Percentiles rank a stretch among this genome's conserved stretches.
Conservation (phyloP, 2,113 vertebrate genomes). For the Zosterops japonicus region DNA sequence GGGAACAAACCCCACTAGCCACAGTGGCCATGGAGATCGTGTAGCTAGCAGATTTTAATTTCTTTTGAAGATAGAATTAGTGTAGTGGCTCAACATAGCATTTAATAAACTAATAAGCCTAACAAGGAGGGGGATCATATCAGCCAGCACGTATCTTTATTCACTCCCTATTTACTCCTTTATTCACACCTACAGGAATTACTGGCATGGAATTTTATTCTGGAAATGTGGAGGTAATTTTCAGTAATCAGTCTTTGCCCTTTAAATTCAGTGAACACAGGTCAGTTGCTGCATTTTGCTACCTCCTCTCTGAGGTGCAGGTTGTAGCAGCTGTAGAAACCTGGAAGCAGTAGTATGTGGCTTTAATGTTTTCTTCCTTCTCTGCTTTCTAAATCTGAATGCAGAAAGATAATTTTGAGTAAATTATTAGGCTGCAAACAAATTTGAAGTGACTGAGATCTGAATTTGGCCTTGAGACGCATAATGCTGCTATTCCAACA, state of each 20-base stretch:
- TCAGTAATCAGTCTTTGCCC: background rate
- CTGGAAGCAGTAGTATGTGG: background rate
- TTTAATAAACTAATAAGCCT: slow-evolving; percentile 2
- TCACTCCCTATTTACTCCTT: background rate
- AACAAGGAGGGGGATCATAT: background rate
- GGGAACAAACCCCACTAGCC: background rate
- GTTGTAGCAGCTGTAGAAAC: background rate
- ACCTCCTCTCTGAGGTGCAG: background rate
- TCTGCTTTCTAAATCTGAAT: background rate
- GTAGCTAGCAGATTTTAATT: background rate
- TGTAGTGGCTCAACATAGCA: background rate
- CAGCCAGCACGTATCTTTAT: background rate
- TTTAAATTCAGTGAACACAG: background rate
- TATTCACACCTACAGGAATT: background rate
- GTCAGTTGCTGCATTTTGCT: background rate
- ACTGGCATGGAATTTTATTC: background rate
- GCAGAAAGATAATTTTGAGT: background rate
- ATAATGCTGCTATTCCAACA: background rate
- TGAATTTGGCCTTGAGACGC: background rate
- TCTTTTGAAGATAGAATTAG: slow-evolving; percentile 17
- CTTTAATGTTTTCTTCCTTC: background rate
- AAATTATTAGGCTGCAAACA: background rate
- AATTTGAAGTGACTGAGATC: background rate
- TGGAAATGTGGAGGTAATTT: background rate
- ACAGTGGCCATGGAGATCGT: background rate